Evolutionary conservation across 2,113 vertebrate genomes (phyloP), one percentile per base, ranked within the genome.

Genomic region (Paedocypris sp.): DNA sequence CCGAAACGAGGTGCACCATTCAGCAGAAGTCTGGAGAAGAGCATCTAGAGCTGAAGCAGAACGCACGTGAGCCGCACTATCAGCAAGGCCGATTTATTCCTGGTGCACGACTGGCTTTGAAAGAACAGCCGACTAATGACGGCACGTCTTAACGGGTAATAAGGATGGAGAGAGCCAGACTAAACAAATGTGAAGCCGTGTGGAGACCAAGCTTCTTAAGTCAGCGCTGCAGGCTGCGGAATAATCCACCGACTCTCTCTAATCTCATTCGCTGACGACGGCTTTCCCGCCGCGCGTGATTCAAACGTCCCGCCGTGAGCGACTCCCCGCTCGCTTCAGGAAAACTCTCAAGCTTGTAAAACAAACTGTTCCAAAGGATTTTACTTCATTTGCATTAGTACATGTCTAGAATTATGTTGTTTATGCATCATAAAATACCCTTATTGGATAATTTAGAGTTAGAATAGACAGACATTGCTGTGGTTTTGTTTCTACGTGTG

Each of bases 161-260:
- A 51, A 51, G 48, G 48, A 33, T 51, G 48, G 29, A 51, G 15
- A 29, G 18, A 19, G 18, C 31, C 48, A 51, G 48, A 51, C 29
- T 51, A 51, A 51, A 51, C 29, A 51, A 51, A 51, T 35, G 48
- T 22, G 48, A 51, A 16, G 31, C 48, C 48, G 18, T 13, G 48
- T 51, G 32, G 35, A 51, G 48, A 51, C 48, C 48, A n/a, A 51
- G 11, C 48, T 51, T 51, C 48, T 51, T 33, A 35, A 51, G 35
- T 51, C 28, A 51, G 22, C 22, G 29, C 48, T 35, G 23, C 22
- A 18, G 48, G 29, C 22, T 51, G 6, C 48, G 22, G 29, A 20
- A 51, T 7, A 51, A 35, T 51, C 48, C 48, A 31, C 48, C 31
- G 32, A 51, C 48, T 35, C 46, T 11, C 46, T 31, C 26, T 3